These are phyloP conservation scores for Gymnobelideus leadbeateri DNA, from an alignment of 2,113 vertebrate genomes.

Conservation along the genomic window DNA sequence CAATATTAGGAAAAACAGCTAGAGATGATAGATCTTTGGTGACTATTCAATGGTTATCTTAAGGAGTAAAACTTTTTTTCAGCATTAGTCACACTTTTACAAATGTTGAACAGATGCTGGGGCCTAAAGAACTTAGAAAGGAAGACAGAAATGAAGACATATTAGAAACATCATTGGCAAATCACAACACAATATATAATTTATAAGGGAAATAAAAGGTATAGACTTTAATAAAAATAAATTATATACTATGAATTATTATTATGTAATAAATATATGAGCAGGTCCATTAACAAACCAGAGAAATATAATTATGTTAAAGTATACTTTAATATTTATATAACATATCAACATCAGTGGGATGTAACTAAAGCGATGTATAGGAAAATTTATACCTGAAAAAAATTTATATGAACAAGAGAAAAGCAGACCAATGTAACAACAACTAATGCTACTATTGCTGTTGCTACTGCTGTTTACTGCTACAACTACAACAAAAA, in stretches of 20 bases:
- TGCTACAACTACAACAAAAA: neutral
- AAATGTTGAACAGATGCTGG: neutral
- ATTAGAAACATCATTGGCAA: neutral
- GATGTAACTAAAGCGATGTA: neutral
- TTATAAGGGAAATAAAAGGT: neutral
- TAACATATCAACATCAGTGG: neutral
- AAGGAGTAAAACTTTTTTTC: neutral
- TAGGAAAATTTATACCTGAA: neutral
- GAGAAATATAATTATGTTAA: neutral
- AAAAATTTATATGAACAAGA: neutral
- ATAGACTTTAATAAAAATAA: neutral
- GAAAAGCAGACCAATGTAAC: neutral
- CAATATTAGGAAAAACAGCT: neutral
- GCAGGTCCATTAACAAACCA: neutral
- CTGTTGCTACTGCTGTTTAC: neutral
- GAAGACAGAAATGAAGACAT: neutral
- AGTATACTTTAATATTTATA: neutral
- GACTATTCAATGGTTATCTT: neutral
- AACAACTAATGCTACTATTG: neutral
- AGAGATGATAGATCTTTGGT: neutral
- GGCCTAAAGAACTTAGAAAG: neutral
- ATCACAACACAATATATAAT: neutral
- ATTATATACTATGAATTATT: neutral
- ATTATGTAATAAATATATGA: neutral
- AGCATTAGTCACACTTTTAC: neutral